Conservation (phyloP, 2,888 invertebrate genomes). For the Aromia moschata region DNA sequence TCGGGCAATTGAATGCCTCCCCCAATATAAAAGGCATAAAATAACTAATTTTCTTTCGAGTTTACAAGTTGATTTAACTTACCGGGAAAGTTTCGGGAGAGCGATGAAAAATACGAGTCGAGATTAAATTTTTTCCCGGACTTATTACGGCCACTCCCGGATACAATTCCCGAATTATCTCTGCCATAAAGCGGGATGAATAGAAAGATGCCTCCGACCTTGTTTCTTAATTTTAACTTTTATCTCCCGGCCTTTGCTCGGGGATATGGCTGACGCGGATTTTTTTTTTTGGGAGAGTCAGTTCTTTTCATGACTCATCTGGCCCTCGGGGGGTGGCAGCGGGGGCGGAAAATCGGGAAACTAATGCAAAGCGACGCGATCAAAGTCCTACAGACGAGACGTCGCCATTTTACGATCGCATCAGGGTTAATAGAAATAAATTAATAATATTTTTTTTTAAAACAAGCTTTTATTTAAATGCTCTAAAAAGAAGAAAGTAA, state of each 20-base stretch:
- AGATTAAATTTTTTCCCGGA: constrained; percentile 38
- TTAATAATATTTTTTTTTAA: too few species aligned
- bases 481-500: too few species aligned
- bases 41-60: constrained; percentile 18
- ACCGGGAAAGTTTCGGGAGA: constrained; percentile 12
- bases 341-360: not conserved
- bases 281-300: not conserved
- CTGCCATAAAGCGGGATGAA: constrained; percentile 38
- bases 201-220: constrained; percentile 16
- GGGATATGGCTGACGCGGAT: constrained; percentile 9
- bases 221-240: constrained; percentile 23
- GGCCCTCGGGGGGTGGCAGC: too few species aligned
- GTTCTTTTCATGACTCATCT: not conserved
- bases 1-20: constrained; percentile 5
- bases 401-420: too few species aligned
- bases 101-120: constrained; percentile 31
- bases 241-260: constrained; percentile 4
- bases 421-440: too few species aligned
- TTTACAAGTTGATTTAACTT: constrained; percentile 21
- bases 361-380: too few species aligned
- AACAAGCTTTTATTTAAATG: too few species aligned
- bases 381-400: too few species aligned
- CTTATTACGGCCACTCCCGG: constrained; percentile 34
- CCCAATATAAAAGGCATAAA: constrained; percentile 13
- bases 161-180: constrained; percentile 41